Evolutionary conservation across 2,797 vertebrate genomes (phyloP), one percentile per base, ranked within the genome.

Genomic region (Smutsia temminckii): DNA sequence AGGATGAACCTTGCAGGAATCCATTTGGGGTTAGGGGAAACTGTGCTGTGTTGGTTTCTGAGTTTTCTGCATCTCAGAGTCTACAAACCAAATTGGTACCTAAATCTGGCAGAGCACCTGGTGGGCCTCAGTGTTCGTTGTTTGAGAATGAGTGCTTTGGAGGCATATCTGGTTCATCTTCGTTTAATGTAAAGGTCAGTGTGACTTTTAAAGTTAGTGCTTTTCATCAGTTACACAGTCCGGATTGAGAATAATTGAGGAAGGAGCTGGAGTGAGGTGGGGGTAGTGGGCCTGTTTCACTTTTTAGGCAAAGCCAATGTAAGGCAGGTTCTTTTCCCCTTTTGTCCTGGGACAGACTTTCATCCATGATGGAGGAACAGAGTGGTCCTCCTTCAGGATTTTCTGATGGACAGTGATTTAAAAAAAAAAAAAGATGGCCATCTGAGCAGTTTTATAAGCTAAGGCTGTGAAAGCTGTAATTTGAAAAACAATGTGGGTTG

Each of bases 401-500:
- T 72, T 37, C 69, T 6, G 3, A 83, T 72, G 64, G 69, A 80
- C 34, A 87, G 13, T 18, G 29, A 86, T 89, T 85, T 46, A 51
- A 78, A 77, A 63, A 57, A 6, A 46, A 66, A 53, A 55, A 32
- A 87, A 46, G 25, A 64, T 74, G 89, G 40, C 29, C 16, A 59
- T 86, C 87, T 95, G 78, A 93, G 32, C 49, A 94, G 74, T 90
- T 93, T 81, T 72, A 88, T 92, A 92, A 94, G 77, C 40, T 74
- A 85, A 88, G 59, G 34, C 74, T 89, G 64, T 59, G 89, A 86
- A 97, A 94, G 81, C 72, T 95, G 4, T 90, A 96, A 91, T 84
- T 93, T 94, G 71, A 92, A 96, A 94, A 78, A 57, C 75, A 66
- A 89, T 74, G 95, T 85, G 49, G 96, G 96, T 93, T 93, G 59